Conservation (phyloP, 92 coral and sea anemone genomes). For the Metridium senile region DNA sequence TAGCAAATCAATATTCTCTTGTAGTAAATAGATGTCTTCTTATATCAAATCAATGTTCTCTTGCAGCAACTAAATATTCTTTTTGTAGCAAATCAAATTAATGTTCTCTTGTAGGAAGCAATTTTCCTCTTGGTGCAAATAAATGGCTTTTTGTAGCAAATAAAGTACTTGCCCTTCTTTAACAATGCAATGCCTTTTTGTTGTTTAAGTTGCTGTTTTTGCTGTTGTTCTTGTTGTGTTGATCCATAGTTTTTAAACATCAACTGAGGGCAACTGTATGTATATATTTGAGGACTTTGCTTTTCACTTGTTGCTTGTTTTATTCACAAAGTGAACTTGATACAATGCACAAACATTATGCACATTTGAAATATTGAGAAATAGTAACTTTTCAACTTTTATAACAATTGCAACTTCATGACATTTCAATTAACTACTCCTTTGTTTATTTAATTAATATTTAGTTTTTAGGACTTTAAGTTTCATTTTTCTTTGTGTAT, state of each 20-base stretch:
- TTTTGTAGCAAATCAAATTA: not conserved
- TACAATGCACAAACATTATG: not conserved
- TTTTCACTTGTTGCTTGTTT: not conserved
- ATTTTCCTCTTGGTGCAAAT: no score
- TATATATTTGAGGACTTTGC: not conserved
- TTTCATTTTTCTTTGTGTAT: not conserved
- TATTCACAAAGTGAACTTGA: not conserved
- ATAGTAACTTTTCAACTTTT: not conserved
- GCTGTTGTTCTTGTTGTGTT: not conserved
- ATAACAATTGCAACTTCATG: not conserved
- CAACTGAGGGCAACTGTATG: not conserved
- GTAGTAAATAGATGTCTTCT: no score
- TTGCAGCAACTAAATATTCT: not conserved
- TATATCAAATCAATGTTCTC: no score
- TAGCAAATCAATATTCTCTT: not conserved
- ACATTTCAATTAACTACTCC: no score
- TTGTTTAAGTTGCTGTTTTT: no score
- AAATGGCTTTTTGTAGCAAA: no score
- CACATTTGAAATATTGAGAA: not conserved
- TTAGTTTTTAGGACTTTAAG: no score
- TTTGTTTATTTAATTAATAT: no score
- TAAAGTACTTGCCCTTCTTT: no score
- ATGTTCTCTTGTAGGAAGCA: no score
- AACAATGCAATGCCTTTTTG: no score
- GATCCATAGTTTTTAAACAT: not conserved